Evolutionary conservation across 2,888 invertebrate genomes (phyloP), one percentile per base, ranked within the genome.

Genomic region (Mythimna albipuncta): DNA sequence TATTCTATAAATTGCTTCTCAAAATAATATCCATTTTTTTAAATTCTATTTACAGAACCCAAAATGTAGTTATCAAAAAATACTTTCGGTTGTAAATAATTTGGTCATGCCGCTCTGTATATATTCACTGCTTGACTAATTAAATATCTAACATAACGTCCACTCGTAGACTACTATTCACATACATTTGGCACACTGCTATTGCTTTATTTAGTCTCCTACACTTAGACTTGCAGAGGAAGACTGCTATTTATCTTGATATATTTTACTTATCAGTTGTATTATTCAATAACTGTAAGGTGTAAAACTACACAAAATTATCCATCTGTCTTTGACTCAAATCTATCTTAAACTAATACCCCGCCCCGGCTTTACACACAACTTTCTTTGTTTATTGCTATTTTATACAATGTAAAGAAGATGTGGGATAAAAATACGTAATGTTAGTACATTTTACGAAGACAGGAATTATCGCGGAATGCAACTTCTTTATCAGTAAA

Each of bases 101-200:
- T 35, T 55, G 19, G 41, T 55, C 6, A 38, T 41, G 7, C 50
- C 6, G 32, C 47, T 52, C 41, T 38, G 32, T 54, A 4, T 44
- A 63, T 61, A 55, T 47, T 58, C 13, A 10, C 13, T 6, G 16
- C 19, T n/a, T 19, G 21, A 50, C 5, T 19, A 35, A 38, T 47
- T 47, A 55, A 19, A 38, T 50, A 13, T 58, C 10, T 16, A 19
- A 77, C 13, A 10, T 38, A 62, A 26, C 19, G 19, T 52, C 9
- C 19, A 10, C 9, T 73, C 52, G 32, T 54, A 41, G 6, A 47
- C 10, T 10, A 50, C 11, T 21, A 54, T 65, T 65, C 11, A 13
- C 55, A 35, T 52, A 69, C 35, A 79, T 79, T 81, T 79, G 80
- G 74, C 80, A 81, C 79, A 69, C 63, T 65, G 64, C 54, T 52